These are phyloP conservation scores for Berghia stephanieae DNA, from an alignment of 1,140 invertebrate genomes.

Conservation along the genomic window DNA sequence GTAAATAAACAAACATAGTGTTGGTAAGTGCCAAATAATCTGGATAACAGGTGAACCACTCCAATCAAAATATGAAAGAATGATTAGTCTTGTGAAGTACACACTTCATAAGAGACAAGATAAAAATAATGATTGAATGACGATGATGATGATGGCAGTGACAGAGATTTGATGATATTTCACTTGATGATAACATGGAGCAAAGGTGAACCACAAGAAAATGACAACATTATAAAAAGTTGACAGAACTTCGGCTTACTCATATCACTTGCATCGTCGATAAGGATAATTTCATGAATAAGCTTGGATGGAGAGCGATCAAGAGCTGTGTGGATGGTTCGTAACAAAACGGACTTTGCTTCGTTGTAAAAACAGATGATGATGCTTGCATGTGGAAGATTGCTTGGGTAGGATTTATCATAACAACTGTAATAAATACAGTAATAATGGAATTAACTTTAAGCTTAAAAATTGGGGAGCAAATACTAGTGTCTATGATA, in stretches of 20 bases:
- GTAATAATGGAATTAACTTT: no score
- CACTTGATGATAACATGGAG: not conserved
- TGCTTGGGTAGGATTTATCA: slow-evolving; percentile 36
- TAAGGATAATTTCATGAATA: slow-evolving; percentile 87
- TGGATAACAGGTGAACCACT: no score
- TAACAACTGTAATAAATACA: slow-evolving; percentile 48
- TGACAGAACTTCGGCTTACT: slow-evolving; percentile 74
- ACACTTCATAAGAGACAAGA: no score
- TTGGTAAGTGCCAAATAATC: no score
- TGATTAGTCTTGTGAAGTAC: no score
- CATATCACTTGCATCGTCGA: slow-evolving; percentile 87
- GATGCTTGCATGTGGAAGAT: slow-evolving; percentile 72
- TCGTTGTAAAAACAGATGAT: slow-evolving; percentile 92
- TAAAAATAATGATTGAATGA: no score
- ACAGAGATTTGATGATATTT: no score
- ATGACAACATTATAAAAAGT: not conserved
- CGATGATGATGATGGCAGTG: no score
- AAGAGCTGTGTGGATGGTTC: slow-evolving; percentile 88
- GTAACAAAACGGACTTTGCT: slow-evolving; percentile 82
- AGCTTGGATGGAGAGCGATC: slow-evolving; percentile 80
- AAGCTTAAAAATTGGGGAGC: no score
- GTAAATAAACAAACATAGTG: no score
- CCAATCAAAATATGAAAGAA: no score
- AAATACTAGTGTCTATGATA: no score
- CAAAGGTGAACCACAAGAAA: not conserved